phyloP scores from a whole-genome alignment of 1,140 invertebrate genomes.

The Tribolium madens region DNA sequence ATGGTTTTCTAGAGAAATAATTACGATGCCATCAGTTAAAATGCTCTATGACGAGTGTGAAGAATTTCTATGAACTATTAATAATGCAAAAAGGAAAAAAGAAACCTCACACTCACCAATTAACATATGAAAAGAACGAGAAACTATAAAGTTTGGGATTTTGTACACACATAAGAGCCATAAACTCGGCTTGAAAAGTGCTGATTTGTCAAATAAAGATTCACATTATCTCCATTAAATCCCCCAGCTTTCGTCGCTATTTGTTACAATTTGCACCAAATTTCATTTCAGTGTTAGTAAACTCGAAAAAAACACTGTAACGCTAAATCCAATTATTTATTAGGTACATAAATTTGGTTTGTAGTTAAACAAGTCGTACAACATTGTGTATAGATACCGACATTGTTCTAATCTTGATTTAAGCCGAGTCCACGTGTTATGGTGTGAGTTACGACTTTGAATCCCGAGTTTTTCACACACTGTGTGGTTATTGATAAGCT shows the following conservation, averaged over 20 bases:
- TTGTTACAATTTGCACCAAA: neutral
- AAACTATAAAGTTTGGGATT: neutral
- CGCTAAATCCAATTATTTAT: constrained; percentile 22
- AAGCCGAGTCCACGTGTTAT: constrained; percentile 1
- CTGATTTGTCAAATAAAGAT: neutral
- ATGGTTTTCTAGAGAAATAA: too few relatives aligned
- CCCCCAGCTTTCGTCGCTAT: neutral
- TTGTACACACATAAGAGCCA: neutral
- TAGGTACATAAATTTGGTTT: constrained; percentile 30
- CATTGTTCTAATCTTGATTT: constrained; percentile 39
- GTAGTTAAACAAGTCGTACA: constrained; percentile 19
- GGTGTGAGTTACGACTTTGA: constrained; percentile 12
- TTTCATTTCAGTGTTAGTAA: neutral
- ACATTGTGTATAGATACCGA: constrained; percentile 23
- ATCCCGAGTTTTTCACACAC: constrained; percentile 3
- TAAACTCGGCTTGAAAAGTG: neutral
- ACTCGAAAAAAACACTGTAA: neutral
- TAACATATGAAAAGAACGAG: too few relatives aligned
- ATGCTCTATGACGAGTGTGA: too few relatives aligned
- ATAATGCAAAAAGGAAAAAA: too few relatives aligned
- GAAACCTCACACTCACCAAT: neutral
- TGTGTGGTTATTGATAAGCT: constrained; percentile 30
- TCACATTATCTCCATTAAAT: neutral
- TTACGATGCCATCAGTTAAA: too few relatives aligned
- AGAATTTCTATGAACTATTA: too few relatives aligned